Conservation (phyloP, 2,113 vertebrate species). For the Dicentrarchus labrax region DNA sequence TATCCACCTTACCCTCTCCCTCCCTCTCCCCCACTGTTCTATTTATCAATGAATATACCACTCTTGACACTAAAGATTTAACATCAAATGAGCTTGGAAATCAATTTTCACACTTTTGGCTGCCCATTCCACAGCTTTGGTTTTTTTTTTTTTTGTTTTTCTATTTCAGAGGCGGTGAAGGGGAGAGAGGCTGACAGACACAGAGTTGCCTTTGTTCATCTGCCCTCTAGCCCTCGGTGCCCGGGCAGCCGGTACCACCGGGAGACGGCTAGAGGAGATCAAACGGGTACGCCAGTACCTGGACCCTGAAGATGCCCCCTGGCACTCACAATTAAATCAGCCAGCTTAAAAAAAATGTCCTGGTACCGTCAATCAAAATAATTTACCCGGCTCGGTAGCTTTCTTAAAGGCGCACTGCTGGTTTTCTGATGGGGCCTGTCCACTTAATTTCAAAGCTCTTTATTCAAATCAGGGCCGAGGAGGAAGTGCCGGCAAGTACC, state of each 20-base stretch:
- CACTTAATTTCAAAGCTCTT: conserved; percentile 88
- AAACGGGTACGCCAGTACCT: conserved; percentile 85
- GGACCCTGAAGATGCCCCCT: conserved; percentile 94
- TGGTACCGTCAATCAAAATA: conserved; percentile 94
- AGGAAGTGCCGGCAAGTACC: conserved; percentile 69
- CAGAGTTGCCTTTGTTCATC: conserved; percentile 92
- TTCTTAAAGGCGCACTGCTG: conserved; percentile 85
- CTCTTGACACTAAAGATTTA: conserved; percentile 95
- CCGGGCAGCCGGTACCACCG: conserved; percentile 89
- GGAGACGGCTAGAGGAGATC: conserved; percentile 90
- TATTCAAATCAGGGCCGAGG: conserved; percentile 86
- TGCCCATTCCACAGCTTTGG: conserved; percentile 92
- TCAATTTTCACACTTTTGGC: conserved; percentile 94
- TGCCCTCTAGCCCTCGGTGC: conserved; percentile 95
- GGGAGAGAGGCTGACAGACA: conserved; percentile 88
- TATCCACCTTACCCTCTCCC: conserved; percentile 34
- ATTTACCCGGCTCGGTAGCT: conserved; percentile 89
- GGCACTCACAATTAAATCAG: conserved; percentile 94
- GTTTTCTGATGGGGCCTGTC: conserved; percentile 84
- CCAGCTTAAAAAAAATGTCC: conserved; percentile 82
- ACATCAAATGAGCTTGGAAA: conserved; percentile 97
- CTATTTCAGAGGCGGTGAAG: conserved; percentile 77
- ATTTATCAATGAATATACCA: conserved; percentile 84
- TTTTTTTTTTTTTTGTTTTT: conserved; percentile 81
- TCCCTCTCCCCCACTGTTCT: conserved; percentile 41